Evolutionary conservation across 2,888 invertebrate species (phyloP), one percentile per base, ranked within the genome.

Genomic region (Drosophila nigricruria): DNA sequence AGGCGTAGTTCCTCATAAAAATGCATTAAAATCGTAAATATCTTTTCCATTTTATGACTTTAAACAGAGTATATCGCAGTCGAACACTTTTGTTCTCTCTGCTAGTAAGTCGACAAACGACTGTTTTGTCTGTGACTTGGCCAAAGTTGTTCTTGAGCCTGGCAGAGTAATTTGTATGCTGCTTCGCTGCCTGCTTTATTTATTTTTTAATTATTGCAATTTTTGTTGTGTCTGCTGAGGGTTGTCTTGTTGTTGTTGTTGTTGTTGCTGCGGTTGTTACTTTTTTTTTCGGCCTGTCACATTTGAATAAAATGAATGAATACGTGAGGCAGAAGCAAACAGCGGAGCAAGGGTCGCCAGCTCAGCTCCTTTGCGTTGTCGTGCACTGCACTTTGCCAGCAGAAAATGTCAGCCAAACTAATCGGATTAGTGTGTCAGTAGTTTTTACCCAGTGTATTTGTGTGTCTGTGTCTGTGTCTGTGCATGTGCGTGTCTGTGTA

Each of bases 401-500:
- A 77, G 61, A 88, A 81, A 85, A 82, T 88, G 85, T 85, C 83
- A 88, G 77, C 72, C 77, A 70, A 84, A 83, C 87, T 88, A 87
- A 87, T 87, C 87, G 88, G 87, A 87, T 87, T 87, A 86, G 88
- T 87, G 86, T 88, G 88, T 87, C 88, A 81, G 75, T 77, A 73
- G 77, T 77, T 77, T 79, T 75, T 71, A 23, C 72, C 40, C 63
- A 68, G 50, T 49, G 12, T 18, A 10, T 27, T n/a, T 10, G 27
- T 47, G 14, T 23, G 23, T 25, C 1, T 54, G 56, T 52, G 43
- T 56, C 23, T 49, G n/a, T n/a, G n/a, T n/a, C 40, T 45, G 45
- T 36, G 47, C 9, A 42, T 52, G 53, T 49, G 38, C 34, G 30
- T 42, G 14, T 64, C 20, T 36, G 27, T 49, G n/a, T 50, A 27